Evolutionary conservation across 2,888 invertebrate species (phyloP).

Genomic region (Anoplius nigerrimus): DNA sequence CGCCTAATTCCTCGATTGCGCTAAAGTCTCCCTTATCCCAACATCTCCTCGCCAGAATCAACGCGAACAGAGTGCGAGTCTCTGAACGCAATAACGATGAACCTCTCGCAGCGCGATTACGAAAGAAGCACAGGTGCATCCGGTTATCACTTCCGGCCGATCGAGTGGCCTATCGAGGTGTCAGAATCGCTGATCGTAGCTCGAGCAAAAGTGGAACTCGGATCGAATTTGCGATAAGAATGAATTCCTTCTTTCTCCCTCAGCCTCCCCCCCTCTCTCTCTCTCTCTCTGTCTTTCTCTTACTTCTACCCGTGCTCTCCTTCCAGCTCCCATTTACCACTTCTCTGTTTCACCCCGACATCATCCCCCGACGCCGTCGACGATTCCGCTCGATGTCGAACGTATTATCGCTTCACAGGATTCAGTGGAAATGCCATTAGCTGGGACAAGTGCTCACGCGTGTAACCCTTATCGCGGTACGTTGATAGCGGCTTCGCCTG

Average conservation of each 20-base stretch:
- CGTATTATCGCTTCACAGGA: slow-evolving; percentile 30
- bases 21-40: too few relatives aligned
- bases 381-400: slow-evolving; percentile 28
- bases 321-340: too few relatives aligned
- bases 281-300: too few relatives aligned
- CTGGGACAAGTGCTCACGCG: slow-evolving; percentile 31
- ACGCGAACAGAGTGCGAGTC: too few relatives aligned
- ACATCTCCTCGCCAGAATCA: too few relatives aligned
- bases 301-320: too few relatives aligned
- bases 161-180: slow-evolving; percentile 39
- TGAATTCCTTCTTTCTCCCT: slow-evolving; percentile 1
- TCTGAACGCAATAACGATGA: background rate
- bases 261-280: background rate
- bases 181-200: slow-evolving; percentile 42
- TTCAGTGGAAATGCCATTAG: slow-evolving; percentile 42
- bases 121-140: slow-evolving; percentile 30
- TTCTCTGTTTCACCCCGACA: background rate
- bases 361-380: background rate
- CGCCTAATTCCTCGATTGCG: too few relatives aligned
- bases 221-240: slow-evolving; percentile 16
- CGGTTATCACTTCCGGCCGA: slow-evolving; percentile 55
- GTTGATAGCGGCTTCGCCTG: too few relatives aligned
- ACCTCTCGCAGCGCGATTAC: background rate
- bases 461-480: too few relatives aligned
- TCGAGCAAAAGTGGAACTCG: slow-evolving; percentile 28